phyloP scores from a whole-genome alignment of 2,797 vertebrate species.

The Cichlasoma orientale region DNA sequence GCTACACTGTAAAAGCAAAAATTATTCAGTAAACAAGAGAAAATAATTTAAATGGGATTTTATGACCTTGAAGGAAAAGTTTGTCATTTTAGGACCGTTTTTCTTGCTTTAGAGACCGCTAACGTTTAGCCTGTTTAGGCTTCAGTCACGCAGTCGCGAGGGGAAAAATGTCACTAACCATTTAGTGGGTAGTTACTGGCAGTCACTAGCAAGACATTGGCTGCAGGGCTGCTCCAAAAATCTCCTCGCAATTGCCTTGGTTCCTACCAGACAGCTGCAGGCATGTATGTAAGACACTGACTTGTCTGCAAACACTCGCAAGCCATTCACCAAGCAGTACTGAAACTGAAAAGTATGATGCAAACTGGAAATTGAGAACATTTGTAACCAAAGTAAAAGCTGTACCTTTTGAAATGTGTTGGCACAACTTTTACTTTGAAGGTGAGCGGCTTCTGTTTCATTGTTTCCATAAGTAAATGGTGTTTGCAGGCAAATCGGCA shows the following conservation, averaged over 20 bases:
- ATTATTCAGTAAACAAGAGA: background rate
- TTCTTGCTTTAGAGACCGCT: background rate
- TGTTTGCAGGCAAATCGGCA: too few relatives aligned
- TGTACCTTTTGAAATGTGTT: background rate
- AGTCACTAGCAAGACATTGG: background rate
- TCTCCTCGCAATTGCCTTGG: background rate
- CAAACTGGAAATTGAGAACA: too few relatives aligned
- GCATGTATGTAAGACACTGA: too few relatives aligned
- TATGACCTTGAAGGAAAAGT: background rate
- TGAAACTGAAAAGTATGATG: too few relatives aligned
- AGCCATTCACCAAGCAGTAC: too few relatives aligned
- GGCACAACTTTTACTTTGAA: too few relatives aligned
- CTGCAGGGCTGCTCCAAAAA: background rate
- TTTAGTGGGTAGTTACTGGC: background rate
- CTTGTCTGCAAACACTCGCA: too few relatives aligned
- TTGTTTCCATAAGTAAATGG: too few relatives aligned
- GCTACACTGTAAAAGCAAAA: conserved; percentile 49
- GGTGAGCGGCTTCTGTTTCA: too few relatives aligned
- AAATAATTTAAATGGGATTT: background rate
- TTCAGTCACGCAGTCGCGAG: background rate
- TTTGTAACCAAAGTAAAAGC: background rate
- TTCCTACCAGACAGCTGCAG: background rate
- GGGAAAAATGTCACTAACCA: background rate
- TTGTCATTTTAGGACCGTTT: background rate
- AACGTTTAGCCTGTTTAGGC: background rate